Evolutionary conservation across 1,140 invertebrate genomes (phyloP).

Genomic region (Mactra quadrangularis): DNA sequence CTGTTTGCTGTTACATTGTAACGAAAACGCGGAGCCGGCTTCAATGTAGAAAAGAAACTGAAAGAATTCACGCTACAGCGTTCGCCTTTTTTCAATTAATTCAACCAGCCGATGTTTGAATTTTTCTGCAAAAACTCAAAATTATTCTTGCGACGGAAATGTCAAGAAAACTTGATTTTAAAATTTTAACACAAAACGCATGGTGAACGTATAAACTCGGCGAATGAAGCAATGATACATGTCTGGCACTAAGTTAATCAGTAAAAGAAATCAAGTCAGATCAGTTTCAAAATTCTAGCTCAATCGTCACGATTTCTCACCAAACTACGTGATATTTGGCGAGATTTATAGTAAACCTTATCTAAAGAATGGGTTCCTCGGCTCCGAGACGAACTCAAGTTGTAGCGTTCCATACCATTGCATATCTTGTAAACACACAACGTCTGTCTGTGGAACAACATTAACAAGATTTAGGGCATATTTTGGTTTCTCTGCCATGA

Average conservation of each 20-base stretch:
- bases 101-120: too few species aligned
- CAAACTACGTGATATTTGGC: slow-evolving; percentile 56
- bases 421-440: slow-evolving; percentile 60
- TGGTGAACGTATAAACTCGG: too few species aligned
- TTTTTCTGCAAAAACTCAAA: too few species aligned
- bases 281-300: slow-evolving; percentile 46
- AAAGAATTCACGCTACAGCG: too few species aligned
- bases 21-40: too few species aligned
- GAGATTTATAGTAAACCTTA: slow-evolving; percentile 59
- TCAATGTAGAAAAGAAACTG: too few species aligned
- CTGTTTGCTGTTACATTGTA: too few species aligned
- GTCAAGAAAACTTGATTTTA: too few species aligned
- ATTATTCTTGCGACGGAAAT: too few species aligned
- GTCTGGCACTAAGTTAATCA: slow-evolving; percentile 24
- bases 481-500: slow-evolving; percentile 52
- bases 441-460: slow-evolving; percentile 40
- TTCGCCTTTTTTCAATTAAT: too few species aligned
- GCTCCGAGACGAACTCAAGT: slow-evolving; percentile 47
- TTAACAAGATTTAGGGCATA: slow-evolving; percentile 60
- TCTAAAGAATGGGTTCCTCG: slow-evolving; percentile 45
- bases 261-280: slow-evolving; percentile 47
- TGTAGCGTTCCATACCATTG: slow-evolving; percentile 57
- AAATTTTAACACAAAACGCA: too few species aligned
- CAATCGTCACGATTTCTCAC: slow-evolving; percentile 63
- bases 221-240: too few species aligned